phyloP scores from a whole-genome alignment of 2,888 invertebrate species.

The Hypselothyrea guttata region DNA sequence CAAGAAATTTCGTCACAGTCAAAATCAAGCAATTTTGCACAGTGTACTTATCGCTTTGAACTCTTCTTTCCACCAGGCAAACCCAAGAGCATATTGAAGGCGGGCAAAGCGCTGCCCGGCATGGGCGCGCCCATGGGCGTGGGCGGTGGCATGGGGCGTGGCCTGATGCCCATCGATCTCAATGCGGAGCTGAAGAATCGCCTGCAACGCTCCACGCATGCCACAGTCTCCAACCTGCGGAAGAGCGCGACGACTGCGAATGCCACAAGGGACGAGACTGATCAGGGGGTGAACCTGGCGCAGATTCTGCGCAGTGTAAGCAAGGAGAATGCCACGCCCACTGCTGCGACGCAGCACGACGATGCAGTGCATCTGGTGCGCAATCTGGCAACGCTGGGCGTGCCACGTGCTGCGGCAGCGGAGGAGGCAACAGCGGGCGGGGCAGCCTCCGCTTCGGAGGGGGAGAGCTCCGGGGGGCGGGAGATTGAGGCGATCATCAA shows the following conservation, averaged over 20 bases:
- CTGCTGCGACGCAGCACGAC: conserved; percentile 63
- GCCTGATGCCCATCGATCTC: conserved; percentile 80
- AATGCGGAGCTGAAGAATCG: conserved; percentile 82
- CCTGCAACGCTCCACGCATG: conserved; percentile 80
- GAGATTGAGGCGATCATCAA: conserved; percentile 83
- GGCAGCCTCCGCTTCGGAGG: conserved; percentile 81
- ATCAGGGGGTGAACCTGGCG: conserved; percentile 67
- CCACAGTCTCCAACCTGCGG: conserved; percentile 80
- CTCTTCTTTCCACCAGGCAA: conserved; percentile 35
- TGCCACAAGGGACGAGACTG: conserved; percentile 63
- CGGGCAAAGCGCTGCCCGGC: conserved; percentile 74
- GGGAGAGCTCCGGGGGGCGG: conserved; percentile 83
- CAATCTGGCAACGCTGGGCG: conserved; percentile 79
- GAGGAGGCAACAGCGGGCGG: conserved; percentile 11
- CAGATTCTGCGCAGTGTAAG: conserved; percentile 77
- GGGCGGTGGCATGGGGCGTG: conserved; percentile 70
- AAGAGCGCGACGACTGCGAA: conserved; percentile 79
- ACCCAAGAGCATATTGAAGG: conserved; percentile 77
- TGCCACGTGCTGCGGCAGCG: conserved; percentile 36
- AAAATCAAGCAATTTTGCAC: background rate
- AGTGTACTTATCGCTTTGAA: background rate
- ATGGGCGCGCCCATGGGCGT: conserved; percentile 69
- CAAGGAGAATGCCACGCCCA: conserved; percentile 71
- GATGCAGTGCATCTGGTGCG: conserved; percentile 81
- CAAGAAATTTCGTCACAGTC: no score